phyloP scores from a whole-genome alignment of 1,140 invertebrate species.

The Panulirus ornatus region DNA sequence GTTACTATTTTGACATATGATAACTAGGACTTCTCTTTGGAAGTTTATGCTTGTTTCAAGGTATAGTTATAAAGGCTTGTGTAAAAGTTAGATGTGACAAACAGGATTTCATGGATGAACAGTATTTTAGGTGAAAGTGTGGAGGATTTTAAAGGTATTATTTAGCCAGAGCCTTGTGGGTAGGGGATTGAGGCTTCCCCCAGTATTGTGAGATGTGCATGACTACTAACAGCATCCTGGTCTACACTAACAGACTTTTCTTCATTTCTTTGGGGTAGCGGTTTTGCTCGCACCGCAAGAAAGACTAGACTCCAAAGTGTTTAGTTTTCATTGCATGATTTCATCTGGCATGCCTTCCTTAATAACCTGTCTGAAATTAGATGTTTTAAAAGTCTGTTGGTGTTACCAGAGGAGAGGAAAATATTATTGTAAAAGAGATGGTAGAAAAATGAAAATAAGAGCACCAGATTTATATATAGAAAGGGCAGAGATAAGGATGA shows the following conservation, averaged over 20 bases:
- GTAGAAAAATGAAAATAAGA: no score
- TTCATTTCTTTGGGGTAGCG: background rate
- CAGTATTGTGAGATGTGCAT: slow-evolving; percentile 13
- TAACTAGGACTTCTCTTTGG: slow-evolving; percentile 1
- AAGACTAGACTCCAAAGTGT: background rate
- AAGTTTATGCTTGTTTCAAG: background rate
- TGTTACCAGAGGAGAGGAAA: slow-evolving; percentile 22
- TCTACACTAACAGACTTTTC: slow-evolving; percentile 37
- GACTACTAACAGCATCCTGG: slow-evolving; percentile 36
- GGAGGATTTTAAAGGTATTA: background rate
- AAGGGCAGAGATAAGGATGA: no score
- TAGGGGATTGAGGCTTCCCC: background rate
- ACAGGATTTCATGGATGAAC: background rate
- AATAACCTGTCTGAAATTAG: background rate
- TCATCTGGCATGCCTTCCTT: slow-evolving; percentile 32
- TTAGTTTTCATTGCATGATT: slow-evolving; percentile 21
- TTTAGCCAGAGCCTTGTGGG: background rate
- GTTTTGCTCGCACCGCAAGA: background rate
- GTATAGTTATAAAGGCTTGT: background rate
- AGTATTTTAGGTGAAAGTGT: background rate
- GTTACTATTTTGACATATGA: background rate
- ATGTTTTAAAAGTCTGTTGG: slow-evolving; percentile 30
- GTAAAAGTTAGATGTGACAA: background rate
- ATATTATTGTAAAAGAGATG: background rate
- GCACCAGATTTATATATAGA: no score